Base-by-base conservation (phyloP, 1,140 invertebrate genomes). In the Solen grandis region DNA sequence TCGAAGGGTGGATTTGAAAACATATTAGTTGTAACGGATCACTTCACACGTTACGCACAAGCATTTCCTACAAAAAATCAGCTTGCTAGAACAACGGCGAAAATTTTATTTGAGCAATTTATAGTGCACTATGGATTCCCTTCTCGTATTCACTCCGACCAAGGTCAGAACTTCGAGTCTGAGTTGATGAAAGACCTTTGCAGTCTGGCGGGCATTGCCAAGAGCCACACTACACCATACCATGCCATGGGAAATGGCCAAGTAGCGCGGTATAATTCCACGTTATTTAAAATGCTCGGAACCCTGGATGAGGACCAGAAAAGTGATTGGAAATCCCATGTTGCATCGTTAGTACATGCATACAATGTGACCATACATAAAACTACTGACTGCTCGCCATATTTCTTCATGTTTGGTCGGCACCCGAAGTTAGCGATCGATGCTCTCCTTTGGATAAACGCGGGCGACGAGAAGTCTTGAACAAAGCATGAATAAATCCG, bases 21-120 rank as follows among this genome's bases (percentile, higher is more conserved):
- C n/a, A 59, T 59, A 10, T 59, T 59, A 19, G 57, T 59, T 10
- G 57, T 59, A 10, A 59, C 57, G 5, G 57, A 59, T 29, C 57
- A 59, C 25, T 59, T 59, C 57, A 59, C 57, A 4, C 5, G 57
- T 31, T 59, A 59, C 35, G 13, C 57, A 14, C 57, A 59, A 25
- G 57, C 57, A 4, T 59, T 31, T 31, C 57, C 57, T 27, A n/a
- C n/a, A n/a, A n/a, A n/a, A n/a, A n/a, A n/a, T n/a, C n/a, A n/a
- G n/a, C n/a, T n/a, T n/a, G n/a, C 13, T 4, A 59, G 35, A 29
- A 59, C 5, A 29, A 55, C 66, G 4, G 59, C 41, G 0, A 50
- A 19, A 69, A 50, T 69, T 27, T 22, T 72, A 19, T 72, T 72
- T n/a, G 52, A 57, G 54, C 14, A 72, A 4, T 57, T 72, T 36